Base-by-base conservation (phyloP, 2,797 vertebrate species). In the Phrynocephalus forsythii region DNA sequence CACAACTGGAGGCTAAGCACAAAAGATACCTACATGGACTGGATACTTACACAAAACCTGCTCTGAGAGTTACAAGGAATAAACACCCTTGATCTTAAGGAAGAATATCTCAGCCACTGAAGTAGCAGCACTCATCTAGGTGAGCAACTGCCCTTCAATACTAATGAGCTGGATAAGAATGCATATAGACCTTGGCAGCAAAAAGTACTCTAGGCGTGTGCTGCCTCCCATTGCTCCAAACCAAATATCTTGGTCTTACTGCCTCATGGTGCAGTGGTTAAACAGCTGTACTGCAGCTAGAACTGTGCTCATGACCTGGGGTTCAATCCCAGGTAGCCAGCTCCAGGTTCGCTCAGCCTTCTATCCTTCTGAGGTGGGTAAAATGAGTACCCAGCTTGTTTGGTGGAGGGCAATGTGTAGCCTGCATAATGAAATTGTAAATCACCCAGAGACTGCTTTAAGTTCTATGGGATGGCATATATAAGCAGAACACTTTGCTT, bases 21-120 rank as follows among this genome's bases (percentile, higher is more conserved):
- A 44, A 50, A 24, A 83, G 87, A 92, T 93, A 93, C 94, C 91
- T 93, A 33, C 83, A 88, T 78, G 67, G 79, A 79, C 7, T 91
- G 20, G 22, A 56, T 69, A 56, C 48, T 79, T 11, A 68, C 2
- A 66, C 85, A 79, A 28, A 82, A 30, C n/a, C 22, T 6, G n/a
- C 79, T 69, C 85, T 91, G 79, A 91, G 86, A 78, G 20, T 83
- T 85, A 87, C 1, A 72, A 71, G 52, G 63, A 9, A 83, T 18
- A 82, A 7, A 52, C 33, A 82, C 5, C 5, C 38, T 86, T n/a
- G 66, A 44, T 56, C 69, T 86, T 26, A 52, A 86, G 5, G 26
- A 85, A 44, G 44, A 69, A 7, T 16, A 6, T 44, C 13, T 18
- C 56, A 60, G 75, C 48, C 18, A 52, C 15, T 60, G 56, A 30